phyloP scores from a whole-genome alignment of 2,113 vertebrate genomes.

The Falcunculus frontatus region DNA sequence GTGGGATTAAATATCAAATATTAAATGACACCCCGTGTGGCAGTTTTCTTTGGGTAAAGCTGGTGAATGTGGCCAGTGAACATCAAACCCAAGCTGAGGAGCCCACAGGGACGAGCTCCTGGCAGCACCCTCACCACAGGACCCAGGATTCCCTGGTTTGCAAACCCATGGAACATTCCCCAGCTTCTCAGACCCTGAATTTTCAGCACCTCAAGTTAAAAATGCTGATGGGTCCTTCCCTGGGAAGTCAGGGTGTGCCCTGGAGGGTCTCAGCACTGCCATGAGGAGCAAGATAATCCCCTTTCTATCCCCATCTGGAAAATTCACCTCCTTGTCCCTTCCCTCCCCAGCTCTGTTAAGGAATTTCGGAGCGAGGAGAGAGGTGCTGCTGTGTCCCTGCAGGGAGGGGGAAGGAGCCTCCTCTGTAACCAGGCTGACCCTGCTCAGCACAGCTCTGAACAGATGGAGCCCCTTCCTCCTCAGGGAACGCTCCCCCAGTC shows the following conservation, averaged over 20 bases:
- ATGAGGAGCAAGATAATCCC: background rate
- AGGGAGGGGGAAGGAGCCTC: background rate
- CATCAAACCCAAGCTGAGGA: background rate
- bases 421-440: background rate
- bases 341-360: background rate
- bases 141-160: background rate
- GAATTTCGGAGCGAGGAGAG: background rate
- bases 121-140: background rate
- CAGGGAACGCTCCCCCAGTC: background rate
- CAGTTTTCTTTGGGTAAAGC: background rate
- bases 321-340: background rate
- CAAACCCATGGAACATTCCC: background rate
- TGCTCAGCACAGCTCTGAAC: background rate
- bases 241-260: background rate
- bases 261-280: background rate
- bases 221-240: background rate
- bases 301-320: fast-evolving
- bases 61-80: background rate
- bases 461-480: background rate
- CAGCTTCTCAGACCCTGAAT: too few species aligned
- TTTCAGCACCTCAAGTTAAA: background rate
- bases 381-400: background rate
- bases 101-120: background rate
- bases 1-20: background rate
- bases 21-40: background rate